Percentiles rank a stretch among this genome's conserved stretches.
phyloP scores from a whole-genome alignment of 2,797 vertebrate species.

The Cheirogaleus major region DNA sequence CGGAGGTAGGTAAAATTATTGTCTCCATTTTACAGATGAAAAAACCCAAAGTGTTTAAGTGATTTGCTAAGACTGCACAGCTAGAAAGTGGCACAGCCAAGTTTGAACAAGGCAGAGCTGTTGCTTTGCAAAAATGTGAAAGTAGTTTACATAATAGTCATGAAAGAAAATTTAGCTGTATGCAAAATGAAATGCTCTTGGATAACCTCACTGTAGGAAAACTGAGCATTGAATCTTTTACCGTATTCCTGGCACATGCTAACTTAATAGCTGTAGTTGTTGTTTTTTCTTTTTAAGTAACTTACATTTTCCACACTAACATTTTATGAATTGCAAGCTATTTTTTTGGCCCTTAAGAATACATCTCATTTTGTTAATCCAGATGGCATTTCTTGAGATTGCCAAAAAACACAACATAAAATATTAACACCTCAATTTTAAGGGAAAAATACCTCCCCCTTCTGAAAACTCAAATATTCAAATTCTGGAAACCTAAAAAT shows the following conservation, averaged over 20 bases:
- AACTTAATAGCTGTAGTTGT: constrained; percentile 43
- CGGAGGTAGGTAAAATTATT: neutral
- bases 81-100: neutral
- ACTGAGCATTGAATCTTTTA: neutral
- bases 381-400: constrained; percentile 66
- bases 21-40: neutral
- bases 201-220: constrained; percentile 42
- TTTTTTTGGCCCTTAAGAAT: constrained; percentile 58
- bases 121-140: constrained; percentile 46
- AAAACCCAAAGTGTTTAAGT: neutral
- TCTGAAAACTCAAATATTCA: constrained; percentile 40
- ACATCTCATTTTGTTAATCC: constrained; percentile 68
- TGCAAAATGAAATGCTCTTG: constrained; percentile 14
- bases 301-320: constrained; percentile 54
- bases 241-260: constrained; percentile 36
- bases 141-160: constrained; percentile 42
- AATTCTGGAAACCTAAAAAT: constrained; percentile 28
- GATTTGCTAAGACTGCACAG: neutral
- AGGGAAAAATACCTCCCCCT: neutral
- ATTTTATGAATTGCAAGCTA: constrained; percentile 66
- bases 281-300: constrained; percentile 28
- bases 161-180: neutral
- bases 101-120: neutral
- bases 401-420: constrained; percentile 61
- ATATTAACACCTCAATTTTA: constrained; percentile 64